Conservation (phyloP, 2,888 invertebrate genomes). For the Heliothis peltigera region DNA sequence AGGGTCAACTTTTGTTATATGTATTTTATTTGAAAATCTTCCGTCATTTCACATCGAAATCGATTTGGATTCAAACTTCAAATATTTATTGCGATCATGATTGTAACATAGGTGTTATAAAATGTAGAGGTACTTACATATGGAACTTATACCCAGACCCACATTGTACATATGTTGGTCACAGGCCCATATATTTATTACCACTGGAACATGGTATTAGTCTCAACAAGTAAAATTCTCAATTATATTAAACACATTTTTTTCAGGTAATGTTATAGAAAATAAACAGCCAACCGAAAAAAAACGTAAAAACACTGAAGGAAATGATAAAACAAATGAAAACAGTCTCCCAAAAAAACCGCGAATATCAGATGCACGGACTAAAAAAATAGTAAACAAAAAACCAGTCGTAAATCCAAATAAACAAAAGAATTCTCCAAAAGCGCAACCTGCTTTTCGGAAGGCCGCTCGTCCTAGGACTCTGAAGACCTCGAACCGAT, state of each 20-base stretch:
- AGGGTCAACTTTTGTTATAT: too few species aligned
- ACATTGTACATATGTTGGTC: too few species aligned
- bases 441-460: not conserved
- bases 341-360: conserved; percentile 18
- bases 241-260: not conserved
- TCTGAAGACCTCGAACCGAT: not conserved
- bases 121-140: too few species aligned
- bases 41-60: too few species aligned
- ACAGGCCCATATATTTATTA: too few species aligned
- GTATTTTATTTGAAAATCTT: too few species aligned
- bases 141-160: too few species aligned
- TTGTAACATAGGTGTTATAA: too few species aligned
- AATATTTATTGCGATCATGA: too few species aligned
- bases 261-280: conserved; percentile 5
- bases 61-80: too few species aligned
- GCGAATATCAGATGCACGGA: conserved; percentile 24
- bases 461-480: conserved; percentile 1
- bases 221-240: too few species aligned
- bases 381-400: conserved; percentile 20
- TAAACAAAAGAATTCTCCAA: conserved; percentile 13
- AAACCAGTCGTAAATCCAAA: not conserved
- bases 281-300: not conserved
- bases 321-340: not conserved
- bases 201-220: too few species aligned
- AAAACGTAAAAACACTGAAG: conserved; percentile 13